A percentile compares a stretch with the other conserved stretches of the same genome.
Conservation (phyloP, 2,113 vertebrate species). For the Sporophila hypoxantha region DNA sequence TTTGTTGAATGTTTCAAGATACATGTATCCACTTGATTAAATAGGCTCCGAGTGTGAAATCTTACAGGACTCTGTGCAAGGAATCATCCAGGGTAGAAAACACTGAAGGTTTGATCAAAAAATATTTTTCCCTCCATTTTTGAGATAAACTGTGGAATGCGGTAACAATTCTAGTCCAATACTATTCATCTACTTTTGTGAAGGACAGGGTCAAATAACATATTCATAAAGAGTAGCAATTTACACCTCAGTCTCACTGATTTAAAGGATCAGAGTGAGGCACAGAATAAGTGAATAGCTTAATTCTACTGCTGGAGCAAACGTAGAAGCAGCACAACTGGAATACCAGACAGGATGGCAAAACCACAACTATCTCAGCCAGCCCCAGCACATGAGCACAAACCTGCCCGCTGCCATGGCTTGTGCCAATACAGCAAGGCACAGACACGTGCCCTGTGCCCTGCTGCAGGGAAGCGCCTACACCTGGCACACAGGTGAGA, state of each 20-base stretch:
- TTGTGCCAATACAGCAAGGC: not conserved
- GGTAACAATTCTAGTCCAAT: not conserved
- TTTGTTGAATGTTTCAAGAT: not conserved
- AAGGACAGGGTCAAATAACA: not conserved
- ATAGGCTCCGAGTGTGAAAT: not conserved
- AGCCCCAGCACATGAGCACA: not conserved
- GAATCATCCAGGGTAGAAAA: not conserved
- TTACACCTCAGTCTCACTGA: not conserved
- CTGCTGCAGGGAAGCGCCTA: not conserved
- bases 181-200: not conserved
- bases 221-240: not conserved
- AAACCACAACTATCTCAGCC: not conserved
- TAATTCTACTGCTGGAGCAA: not conserved
- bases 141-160: not conserved
- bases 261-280: not conserved
- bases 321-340: not conserved
- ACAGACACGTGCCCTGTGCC: accelerated
- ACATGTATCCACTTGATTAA: not conserved
- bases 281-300: not conserved
- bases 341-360: not conserved
- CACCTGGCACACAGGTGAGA: not conserved
- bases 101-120: not conserved
- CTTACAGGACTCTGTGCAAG: not conserved
- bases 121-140: not conserved
- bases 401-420: not conserved